phyloP scores from a whole-genome alignment of 2,888 invertebrate species.

The Drosophila recens region DNA sequence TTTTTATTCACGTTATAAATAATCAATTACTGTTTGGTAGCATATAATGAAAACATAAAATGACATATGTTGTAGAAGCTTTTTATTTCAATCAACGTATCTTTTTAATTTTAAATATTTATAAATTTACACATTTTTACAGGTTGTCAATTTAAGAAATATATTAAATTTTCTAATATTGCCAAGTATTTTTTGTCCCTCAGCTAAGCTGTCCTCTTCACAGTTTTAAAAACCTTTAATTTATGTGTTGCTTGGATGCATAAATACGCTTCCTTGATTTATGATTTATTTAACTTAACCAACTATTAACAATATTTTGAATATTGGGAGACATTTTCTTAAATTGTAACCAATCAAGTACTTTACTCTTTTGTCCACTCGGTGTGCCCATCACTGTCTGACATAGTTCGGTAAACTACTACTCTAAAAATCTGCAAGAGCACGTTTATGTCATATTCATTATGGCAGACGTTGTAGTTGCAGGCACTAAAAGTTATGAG shows the following conservation, averaged over 20 bases:
- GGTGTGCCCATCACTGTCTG: not conserved
- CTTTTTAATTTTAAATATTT: not conserved
- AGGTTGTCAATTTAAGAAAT: too few species aligned
- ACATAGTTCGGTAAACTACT: constrained; percentile 1
- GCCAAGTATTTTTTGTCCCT: too few species aligned
- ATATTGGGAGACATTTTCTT: not conserved
- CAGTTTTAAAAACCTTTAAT: too few species aligned
- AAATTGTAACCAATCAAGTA: not conserved
- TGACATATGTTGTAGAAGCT: not conserved
- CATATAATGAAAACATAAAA: not conserved
- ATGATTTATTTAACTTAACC: not conserved
- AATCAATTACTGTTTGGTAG: not conserved
- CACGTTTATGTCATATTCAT: constrained; percentile 61
- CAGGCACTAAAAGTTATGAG: constrained; percentile 62
- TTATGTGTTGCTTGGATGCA: too few species aligned
- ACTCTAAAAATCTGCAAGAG: constrained; percentile 28
- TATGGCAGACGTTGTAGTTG: constrained; percentile 48
- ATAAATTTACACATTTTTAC: too few species aligned
- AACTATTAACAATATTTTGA: not conserved
- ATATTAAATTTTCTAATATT: too few species aligned
- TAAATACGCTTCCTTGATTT: not conserved
- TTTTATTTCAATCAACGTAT: constrained; percentile 6
- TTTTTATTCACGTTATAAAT: not conserved
- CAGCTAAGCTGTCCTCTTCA: too few species aligned
- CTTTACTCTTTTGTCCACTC: not conserved